These are phyloP conservation scores for Mystacides longicornis DNA, from an alignment of 2,888 invertebrate genomes.

Conservation along the genomic window DNA sequence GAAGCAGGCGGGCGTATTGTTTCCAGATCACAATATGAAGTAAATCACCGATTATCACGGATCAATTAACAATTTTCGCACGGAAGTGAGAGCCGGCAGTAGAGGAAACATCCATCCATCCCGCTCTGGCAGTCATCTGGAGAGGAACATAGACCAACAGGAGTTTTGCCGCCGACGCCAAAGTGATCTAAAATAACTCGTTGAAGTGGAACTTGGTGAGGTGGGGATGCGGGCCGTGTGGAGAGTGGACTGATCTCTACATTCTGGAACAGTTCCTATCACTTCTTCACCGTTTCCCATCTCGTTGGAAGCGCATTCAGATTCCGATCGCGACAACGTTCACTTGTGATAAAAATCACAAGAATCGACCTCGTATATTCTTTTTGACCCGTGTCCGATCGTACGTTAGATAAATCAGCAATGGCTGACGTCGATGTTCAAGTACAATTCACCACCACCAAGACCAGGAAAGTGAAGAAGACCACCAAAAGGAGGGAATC, in stretches of 20 bases:
- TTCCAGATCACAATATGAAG: neutral
- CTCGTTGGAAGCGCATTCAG: slow-evolving; percentile 47
- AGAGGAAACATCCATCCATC: neutral
- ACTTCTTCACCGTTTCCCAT: slow-evolving; percentile 30
- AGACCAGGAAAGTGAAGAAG: slow-evolving; percentile 89
- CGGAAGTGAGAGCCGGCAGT: neutral
- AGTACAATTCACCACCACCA: slow-evolving; percentile 78
- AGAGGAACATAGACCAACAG: slow-evolving; percentile 4
- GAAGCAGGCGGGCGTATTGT: neutral
- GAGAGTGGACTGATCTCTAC: slow-evolving; percentile 24
- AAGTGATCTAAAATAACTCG: slow-evolving; percentile 44
- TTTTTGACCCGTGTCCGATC: slow-evolving; percentile 1
- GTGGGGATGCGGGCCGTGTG: slow-evolving; percentile 23
- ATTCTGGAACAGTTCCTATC: slow-evolving; percentile 51
- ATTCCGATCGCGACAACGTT: slow-evolving; percentile 51
- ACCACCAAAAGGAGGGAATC: slow-evolving; percentile 73
- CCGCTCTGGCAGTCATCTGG: neutral
- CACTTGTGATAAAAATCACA: slow-evolving; percentile 7
- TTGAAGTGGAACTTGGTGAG: slow-evolving; percentile 32
- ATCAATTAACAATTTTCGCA: slow-evolving; percentile 10
- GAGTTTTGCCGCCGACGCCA: slow-evolving; percentile 28
- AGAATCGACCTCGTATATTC: neutral
- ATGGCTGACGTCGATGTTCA: slow-evolving; percentile 91
- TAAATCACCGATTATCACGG: slow-evolving; percentile 6
- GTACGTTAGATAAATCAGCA: slow-evolving; percentile 29